phyloP scores from a whole-genome alignment of 1,140 invertebrate species.

The Globodera ellingtonae region DNA sequence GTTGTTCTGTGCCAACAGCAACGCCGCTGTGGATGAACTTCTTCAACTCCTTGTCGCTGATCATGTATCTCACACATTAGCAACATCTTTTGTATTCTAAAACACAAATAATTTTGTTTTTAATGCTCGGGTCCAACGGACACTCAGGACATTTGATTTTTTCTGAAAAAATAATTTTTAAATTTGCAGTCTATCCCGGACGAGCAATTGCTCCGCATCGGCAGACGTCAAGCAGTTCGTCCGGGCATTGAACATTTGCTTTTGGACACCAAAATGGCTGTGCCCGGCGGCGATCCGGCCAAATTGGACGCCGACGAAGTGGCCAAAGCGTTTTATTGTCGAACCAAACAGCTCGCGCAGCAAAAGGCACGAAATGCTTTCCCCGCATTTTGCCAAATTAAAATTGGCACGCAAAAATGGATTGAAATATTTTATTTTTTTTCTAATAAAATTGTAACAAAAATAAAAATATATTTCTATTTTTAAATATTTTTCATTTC shows the following conservation, averaged over 20 bases:
- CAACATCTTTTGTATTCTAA: not conserved
- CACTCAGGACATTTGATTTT: no score
- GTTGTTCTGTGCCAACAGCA: conserved; percentile 1
- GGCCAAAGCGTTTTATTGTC: conserved; percentile 11
- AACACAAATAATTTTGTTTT: not conserved
- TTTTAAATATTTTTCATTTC: not conserved
- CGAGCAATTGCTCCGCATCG: not conserved
- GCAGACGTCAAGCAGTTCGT: not conserved
- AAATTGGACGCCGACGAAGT: not conserved
- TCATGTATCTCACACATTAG: not conserved
- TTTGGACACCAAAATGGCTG: conserved; percentile 10
- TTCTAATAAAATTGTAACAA: no score
- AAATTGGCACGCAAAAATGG: no score
- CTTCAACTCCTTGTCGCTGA: not conserved
- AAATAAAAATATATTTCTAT: not conserved
- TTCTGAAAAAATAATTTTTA: not conserved
- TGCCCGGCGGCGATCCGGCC: not conserved
- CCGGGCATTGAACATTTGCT: not conserved
- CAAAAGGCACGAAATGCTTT: not conserved
- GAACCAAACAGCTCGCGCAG: not conserved
- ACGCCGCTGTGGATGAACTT: conserved; percentile 3
- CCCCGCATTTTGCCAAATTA: not conserved
- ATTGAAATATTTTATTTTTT: no score
- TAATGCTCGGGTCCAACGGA: not conserved
- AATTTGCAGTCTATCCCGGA: not conserved